phyloP scores from a whole-genome alignment of 2,888 invertebrate genomes.

The Silvanus unidentatus region DNA sequence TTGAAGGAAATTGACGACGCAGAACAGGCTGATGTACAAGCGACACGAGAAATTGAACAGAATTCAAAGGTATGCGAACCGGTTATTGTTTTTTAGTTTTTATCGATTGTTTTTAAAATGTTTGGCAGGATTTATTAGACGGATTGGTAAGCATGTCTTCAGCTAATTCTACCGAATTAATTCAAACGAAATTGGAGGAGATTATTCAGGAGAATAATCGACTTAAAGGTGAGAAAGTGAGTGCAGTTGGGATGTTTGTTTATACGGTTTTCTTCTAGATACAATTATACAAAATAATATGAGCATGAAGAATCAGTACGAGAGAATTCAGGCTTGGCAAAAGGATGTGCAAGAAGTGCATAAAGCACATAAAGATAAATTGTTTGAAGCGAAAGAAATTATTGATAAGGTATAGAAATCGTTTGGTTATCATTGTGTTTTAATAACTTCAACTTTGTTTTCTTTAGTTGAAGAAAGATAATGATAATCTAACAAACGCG shows the following conservation, averaged over 20 bases:
- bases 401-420: slow-evolving; percentile 53
- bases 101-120: too few relatives aligned
- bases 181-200: not conserved
- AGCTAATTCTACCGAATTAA: not conserved
- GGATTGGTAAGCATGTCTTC: too few relatives aligned
- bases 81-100: too few relatives aligned
- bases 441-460: not conserved
- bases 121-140: too few relatives aligned
- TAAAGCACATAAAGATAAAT: slow-evolving; percentile 58
- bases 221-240: slow-evolving; percentile 26
- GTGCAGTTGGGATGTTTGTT: not conserved
- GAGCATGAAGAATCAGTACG: slow-evolving; percentile 62
- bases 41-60: not conserved
- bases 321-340: slow-evolving; percentile 57
- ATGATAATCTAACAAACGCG: too few relatives aligned
- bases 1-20: slow-evolving; percentile 14
- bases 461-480: too few relatives aligned
- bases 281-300: slow-evolving; percentile 61
- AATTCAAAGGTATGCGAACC: not conserved
- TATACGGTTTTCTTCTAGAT: slow-evolving; percentile 47
- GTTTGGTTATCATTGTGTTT: not conserved
- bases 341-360: slow-evolving; percentile 60
- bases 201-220: slow-evolving; percentile 33
- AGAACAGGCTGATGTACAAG: not conserved
- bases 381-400: slow-evolving; percentile 57